phyloP scores from a whole-genome alignment of 1,140 invertebrate species.

The Lithobius niger region DNA sequence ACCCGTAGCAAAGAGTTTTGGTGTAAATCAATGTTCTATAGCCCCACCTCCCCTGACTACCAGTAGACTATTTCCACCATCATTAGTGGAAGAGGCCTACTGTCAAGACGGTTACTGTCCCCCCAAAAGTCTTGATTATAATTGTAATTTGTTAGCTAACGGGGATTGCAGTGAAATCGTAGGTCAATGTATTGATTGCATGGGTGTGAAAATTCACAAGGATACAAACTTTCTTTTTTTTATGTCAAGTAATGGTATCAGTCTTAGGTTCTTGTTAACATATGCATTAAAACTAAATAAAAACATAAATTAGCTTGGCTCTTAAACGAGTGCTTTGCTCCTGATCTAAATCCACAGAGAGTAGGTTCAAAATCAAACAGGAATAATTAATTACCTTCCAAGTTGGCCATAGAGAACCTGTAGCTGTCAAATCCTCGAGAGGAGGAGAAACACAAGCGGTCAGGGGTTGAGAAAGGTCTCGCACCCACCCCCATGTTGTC shows the following conservation, averaged over 20 bases:
- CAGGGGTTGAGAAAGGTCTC: constrained; percentile 40
- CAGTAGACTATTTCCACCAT: no score
- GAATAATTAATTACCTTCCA: constrained; percentile 46
- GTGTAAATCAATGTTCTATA: no score
- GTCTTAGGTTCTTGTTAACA: not conserved
- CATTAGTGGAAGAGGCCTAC: no score
- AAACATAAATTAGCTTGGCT: constrained; percentile 17
- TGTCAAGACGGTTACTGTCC: no score
- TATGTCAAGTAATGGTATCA: not conserved
- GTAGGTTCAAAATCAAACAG: not conserved
- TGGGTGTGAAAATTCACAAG: not conserved
- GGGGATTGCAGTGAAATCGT: no score
- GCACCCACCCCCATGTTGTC: constrained; percentile 44
- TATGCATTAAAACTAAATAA: not conserved
- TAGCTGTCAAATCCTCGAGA: constrained; percentile 65
- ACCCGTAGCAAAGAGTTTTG: no score
- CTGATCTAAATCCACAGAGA: no score
- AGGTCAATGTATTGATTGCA: no score
- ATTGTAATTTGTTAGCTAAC: no score
- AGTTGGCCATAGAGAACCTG: constrained; percentile 80
- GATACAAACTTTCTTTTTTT: not conserved
- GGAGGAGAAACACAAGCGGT: constrained; percentile 24
- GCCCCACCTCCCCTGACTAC: no score
- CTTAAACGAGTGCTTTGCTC: no score
- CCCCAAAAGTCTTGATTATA: no score